These are phyloP conservation scores for Poecilia picta DNA, from an alignment of 2,797 vertebrate species.

Conservation along the genomic window DNA sequence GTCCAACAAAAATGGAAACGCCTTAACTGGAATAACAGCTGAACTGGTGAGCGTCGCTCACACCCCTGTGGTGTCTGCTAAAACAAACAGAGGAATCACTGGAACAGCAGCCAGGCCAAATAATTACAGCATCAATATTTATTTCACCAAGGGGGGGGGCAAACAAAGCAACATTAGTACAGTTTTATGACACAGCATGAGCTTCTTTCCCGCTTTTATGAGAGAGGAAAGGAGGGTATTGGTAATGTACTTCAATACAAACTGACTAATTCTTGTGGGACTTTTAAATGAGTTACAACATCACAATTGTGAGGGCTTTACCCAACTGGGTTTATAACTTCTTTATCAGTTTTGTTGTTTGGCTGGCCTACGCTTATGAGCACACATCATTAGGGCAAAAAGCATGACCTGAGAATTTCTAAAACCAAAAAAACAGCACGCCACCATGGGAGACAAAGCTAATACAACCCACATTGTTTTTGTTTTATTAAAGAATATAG, in stretches of 20 bases:
- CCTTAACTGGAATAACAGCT: slow-evolving; percentile 49
- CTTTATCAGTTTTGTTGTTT: slow-evolving; percentile 10
- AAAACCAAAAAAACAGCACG: neutral
- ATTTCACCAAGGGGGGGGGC: slow-evolving; percentile 61
- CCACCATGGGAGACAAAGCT: slow-evolving; percentile 36
- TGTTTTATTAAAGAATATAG: slow-evolving; percentile 45
- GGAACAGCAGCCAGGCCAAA: slow-evolving; percentile 65
- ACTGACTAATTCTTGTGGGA: slow-evolving; percentile 31
- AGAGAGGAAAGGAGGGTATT: slow-evolving; percentile 33
- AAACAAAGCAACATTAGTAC: slow-evolving; percentile 70
- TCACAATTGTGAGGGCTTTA: slow-evolving; percentile 10
- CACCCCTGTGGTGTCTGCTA: slow-evolving; percentile 58
- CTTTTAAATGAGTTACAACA: slow-evolving; percentile 34
- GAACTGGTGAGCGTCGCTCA: slow-evolving; percentile 60
- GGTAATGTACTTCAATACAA: slow-evolving; percentile 36
- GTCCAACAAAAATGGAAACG: slow-evolving; percentile 67
- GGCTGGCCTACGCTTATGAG: slow-evolving; percentile 24
- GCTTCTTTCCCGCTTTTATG: slow-evolving; percentile 66
- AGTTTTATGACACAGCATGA: slow-evolving; percentile 64
- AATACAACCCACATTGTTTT: slow-evolving; percentile 55
- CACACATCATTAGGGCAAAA: slow-evolving; percentile 23
- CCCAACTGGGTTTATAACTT: slow-evolving; percentile 21
- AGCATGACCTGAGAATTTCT: neutral
- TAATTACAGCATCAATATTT: slow-evolving; percentile 75
- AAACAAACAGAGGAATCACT: slow-evolving; percentile 74